Base-by-base conservation (phyloP, 2,888 invertebrate species). In the Lydus trimaculatus region DNA sequence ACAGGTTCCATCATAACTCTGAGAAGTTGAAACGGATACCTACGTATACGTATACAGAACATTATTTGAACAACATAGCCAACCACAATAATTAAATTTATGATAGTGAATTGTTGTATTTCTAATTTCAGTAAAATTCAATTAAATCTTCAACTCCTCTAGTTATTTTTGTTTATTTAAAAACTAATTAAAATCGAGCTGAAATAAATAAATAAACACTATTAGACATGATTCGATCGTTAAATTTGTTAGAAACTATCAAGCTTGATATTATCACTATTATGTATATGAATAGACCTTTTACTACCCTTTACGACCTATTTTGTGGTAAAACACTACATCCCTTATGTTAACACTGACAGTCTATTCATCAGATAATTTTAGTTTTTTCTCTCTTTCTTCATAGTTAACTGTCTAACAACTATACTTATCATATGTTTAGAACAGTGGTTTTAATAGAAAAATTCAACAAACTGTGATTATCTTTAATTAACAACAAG, bases 361-460 rank as follows among this genome's bases (percentile, higher is more conserved):
- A 43, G 20, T 48, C 48, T 48, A 48, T 48, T 48, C 48, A 48
- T 48, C 48, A 48, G 48, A 48, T 48, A 48, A 48, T 48, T 48
- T 48, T 11, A 20, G 11, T 20, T 48, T 48, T 48, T 20, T 48
- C 8, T 43, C 3, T 11, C 36, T 36, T 4, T 13, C 39, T 4
- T 39, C 4, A n/a, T 13, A 43, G n/a, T 43, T 43, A 43, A 43
- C 39, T 28, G 4, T 28, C 5, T n/a, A n/a, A n/a, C n/a, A n/a
- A n/a, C n/a, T n/a, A n/a, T n/a, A n/a, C n/a, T 6, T 11, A 33
- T 11, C 11, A 7, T 33, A 11, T 33, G 33, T 11, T 33, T 33
- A 33, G 33, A 33, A 33, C 33, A 33, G 33, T 33, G 11, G 33
- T 33, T 33, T 33, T 33, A 33, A 33, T 33, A 33, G 33, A 33